phyloP scores from a whole-genome alignment of 37 sponge, comb jelly and placozoan species.

The Eunapius fragilis region DNA sequence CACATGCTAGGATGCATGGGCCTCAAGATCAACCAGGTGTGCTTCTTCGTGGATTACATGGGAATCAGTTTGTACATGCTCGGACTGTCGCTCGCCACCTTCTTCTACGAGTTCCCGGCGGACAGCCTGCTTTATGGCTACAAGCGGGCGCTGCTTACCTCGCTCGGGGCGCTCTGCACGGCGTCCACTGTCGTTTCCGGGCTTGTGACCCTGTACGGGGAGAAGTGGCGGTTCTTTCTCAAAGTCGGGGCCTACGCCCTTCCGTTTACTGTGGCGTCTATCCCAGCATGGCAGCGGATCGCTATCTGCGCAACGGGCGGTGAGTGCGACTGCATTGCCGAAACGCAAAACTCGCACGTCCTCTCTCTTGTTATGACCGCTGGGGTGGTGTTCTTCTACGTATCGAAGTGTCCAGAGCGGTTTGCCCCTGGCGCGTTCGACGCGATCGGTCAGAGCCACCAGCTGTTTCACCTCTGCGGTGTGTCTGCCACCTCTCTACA shows the following conservation, averaged over 20 bases:
- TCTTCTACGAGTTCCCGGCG: slow-evolving; percentile 4
- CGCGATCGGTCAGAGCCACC: slow-evolving; percentile 80
- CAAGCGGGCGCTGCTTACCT: background rate
- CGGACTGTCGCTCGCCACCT: slow-evolving; percentile 31
- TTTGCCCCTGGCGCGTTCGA: slow-evolving; percentile 84
- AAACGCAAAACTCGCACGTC: slow-evolving; percentile 22
- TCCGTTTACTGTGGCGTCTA: slow-evolving; percentile 10
- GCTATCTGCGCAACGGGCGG: slow-evolving; percentile 11
- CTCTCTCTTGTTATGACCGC: background rate
- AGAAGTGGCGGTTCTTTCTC: slow-evolving; percentile 42
- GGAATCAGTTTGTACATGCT: slow-evolving; percentile 72
- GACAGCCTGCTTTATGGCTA: background rate
- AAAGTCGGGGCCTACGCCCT: slow-evolving; percentile 28
- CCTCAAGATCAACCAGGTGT: slow-evolving; percentile 30
- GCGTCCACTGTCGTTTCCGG: slow-evolving; percentile 27
- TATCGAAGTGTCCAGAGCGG: slow-evolving; percentile 85
- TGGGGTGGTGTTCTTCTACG: slow-evolving; percentile 62
- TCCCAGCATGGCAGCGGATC: slow-evolving; percentile 27
- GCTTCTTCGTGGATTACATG: slow-evolving; percentile 81
- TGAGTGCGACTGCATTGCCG: slow-evolving; percentile 49
- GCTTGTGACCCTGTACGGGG: slow-evolving; percentile 64
- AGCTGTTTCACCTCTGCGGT: slow-evolving; percentile 73
- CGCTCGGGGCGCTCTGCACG: background rate
- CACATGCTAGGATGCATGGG: slow-evolving; percentile 64
- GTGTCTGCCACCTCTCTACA: slow-evolving; percentile 39